phyloP scores from a whole-genome alignment of 2,888 invertebrate species.

The Yponomeuta evonymella region DNA sequence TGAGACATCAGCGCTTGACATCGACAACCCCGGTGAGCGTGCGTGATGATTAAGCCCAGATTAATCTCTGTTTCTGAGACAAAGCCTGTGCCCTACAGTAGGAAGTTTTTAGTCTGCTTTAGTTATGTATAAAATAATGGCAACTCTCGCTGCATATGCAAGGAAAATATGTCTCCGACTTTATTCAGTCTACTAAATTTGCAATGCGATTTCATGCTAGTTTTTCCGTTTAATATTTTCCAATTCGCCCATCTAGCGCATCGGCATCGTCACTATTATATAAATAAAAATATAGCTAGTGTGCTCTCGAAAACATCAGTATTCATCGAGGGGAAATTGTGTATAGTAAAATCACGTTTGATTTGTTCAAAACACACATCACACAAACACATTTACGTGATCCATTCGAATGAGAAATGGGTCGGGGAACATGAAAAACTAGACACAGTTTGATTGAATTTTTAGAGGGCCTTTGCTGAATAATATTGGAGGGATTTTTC shows the following conservation, averaged over 20 bases:
- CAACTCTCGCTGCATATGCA: no score
- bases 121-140: no score
- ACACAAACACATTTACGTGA: constrained; percentile 1
- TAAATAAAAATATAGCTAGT: background rate
- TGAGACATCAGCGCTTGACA: no score
- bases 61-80: background rate
- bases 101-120: no score
- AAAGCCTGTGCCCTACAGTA: background rate
- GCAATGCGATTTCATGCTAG: no score
- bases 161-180: no score
- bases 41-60: background rate
- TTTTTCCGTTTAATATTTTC: no score
- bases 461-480: background rate
- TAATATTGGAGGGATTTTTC: background rate
- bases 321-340: background rate
- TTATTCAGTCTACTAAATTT: no score
- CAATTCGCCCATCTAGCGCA: no score
- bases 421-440: background rate
- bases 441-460: background rate
- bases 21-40: no score
- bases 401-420: background rate
- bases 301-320: background rate
- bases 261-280: no score
- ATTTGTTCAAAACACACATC: background rate
- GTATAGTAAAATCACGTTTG: constrained; percentile 3